Conservation (phyloP, 1,140 invertebrate species). For the Philopotamus ludificatus region DNA sequence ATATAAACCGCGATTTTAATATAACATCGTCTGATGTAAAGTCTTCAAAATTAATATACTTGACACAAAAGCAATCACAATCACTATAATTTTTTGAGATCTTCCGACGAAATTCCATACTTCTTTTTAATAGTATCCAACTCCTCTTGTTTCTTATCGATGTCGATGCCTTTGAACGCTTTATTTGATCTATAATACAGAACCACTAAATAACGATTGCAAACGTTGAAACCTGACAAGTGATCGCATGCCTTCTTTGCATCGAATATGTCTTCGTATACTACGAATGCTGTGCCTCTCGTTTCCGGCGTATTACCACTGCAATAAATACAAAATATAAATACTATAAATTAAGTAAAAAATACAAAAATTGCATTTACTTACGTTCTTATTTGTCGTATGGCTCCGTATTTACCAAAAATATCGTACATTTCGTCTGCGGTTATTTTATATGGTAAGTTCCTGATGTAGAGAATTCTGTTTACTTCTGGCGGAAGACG, state of each 20-base stretch:
- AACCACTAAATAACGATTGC: slow-evolving; percentile 96
- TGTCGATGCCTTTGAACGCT: slow-evolving; percentile 94
- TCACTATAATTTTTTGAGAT: slow-evolving; percentile 53
- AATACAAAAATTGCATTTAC: slow-evolving; percentile 52
- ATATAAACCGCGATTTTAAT: no score
- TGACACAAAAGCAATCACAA: no score
- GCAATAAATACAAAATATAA: slow-evolving; percentile 47
- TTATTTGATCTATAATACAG: slow-evolving; percentile 94
- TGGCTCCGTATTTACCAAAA: slow-evolving; percentile 99
- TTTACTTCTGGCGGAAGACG: slow-evolving; percentile 98
- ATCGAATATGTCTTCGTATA: slow-evolving; percentile 99
- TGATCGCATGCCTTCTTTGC: slow-evolving; percentile 99
- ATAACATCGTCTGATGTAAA: no score
- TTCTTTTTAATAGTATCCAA: slow-evolving; percentile 95
- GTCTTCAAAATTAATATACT: not conserved
- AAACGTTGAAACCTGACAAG: slow-evolving; percentile 98
- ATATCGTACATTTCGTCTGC: slow-evolving; percentile 99
- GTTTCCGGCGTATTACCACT: slow-evolving; percentile 98
- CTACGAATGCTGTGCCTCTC: slow-evolving; percentile 97
- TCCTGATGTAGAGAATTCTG: slow-evolving; percentile 93
- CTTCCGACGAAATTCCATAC: slow-evolving; percentile 68
- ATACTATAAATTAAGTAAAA: not conserved
- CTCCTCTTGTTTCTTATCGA: slow-evolving; percentile 96
- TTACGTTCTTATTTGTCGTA: slow-evolving; percentile 97
- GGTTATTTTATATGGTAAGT: slow-evolving; percentile 98